Percentiles rank a stretch among this genome's conserved stretches.
Conservation (phyloP, 2,797 vertebrate species). For the Nothura maculosa region DNA sequence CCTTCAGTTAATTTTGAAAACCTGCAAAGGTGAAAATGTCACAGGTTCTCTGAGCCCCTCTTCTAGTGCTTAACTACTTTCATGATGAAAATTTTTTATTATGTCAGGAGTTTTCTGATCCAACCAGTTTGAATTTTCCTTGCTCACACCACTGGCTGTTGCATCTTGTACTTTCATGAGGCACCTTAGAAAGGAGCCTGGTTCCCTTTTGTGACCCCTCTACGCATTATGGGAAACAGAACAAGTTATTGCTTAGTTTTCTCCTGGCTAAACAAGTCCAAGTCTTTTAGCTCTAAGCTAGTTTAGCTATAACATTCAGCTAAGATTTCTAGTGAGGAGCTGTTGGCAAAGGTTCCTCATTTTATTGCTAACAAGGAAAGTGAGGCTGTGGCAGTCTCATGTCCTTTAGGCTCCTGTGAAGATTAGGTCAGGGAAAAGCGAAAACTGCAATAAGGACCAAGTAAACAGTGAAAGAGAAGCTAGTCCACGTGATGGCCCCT, state of each 20-base stretch:
- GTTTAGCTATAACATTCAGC: not conserved
- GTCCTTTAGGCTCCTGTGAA: not conserved
- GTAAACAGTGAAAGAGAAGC: not conserved
- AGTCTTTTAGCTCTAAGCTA: not conserved
- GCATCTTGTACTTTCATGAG: not conserved
- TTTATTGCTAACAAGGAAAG: not conserved
- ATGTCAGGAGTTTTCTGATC: not conserved
- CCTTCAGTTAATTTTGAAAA: not conserved
- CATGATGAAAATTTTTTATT: not conserved
- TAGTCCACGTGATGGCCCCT: not conserved
- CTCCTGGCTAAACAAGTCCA: not conserved
- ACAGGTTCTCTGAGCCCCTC: not conserved
- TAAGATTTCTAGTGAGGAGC: not conserved
- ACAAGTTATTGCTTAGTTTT: not conserved
- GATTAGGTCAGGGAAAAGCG: not conserved
- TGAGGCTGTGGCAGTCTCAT: not conserved
- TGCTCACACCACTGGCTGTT: not conserved
- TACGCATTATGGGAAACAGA: not conserved
- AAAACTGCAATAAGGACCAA: not conserved
- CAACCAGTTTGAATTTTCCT: not conserved
- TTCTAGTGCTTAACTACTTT: not conserved
- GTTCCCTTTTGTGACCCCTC: not conserved
- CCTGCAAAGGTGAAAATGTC: not conserved
- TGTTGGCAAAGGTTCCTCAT: not conserved
- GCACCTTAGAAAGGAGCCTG: accelerated